Percentiles rank a stretch among this genome's conserved stretches.
Evolutionary conservation across 2,113 vertebrate genomes (phyloP).

Genomic region (Rhinichthys klamathensis): DNA sequence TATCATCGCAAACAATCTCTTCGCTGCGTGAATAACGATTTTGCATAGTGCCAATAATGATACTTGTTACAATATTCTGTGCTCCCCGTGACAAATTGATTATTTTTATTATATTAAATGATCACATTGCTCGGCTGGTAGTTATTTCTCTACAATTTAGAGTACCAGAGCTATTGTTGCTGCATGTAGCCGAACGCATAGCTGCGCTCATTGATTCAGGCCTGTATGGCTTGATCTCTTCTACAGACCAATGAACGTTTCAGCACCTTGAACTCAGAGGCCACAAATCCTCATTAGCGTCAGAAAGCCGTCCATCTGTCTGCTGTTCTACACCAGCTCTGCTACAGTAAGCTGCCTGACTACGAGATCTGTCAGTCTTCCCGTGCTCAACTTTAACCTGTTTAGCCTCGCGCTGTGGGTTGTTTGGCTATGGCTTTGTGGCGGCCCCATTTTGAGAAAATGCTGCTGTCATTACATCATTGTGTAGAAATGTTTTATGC

Average conservation of each 20-base stretch:
- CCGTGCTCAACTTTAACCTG: background rate
- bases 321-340: background rate
- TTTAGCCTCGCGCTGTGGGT: background rate
- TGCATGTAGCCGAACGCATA: background rate
- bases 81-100: background rate
- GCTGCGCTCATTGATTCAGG: background rate
- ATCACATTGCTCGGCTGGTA: background rate
- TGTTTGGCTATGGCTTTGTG: background rate
- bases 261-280: background rate
- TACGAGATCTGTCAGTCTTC: background rate
- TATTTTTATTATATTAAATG: conserved; percentile 14
- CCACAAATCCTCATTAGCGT: conserved; percentile 19
- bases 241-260: background rate
- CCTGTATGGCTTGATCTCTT: background rate
- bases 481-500: background rate
- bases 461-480: background rate
- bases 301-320: conserved; percentile 8
- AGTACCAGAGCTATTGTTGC: background rate
- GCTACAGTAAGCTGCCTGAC: background rate
- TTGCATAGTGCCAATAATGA: conserved; percentile 15
- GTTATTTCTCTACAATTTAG: background rate
- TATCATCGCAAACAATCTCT: conserved; percentile 30
- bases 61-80: background rate
- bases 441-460: background rate
- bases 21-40: background rate